Percentiles rank a stretch among this genome's conserved stretches.
Evolutionary conservation across 37 sponge, comb jelly and placozoan genomes (phyloP).

Genomic region (Hexactinellida sp.): DNA sequence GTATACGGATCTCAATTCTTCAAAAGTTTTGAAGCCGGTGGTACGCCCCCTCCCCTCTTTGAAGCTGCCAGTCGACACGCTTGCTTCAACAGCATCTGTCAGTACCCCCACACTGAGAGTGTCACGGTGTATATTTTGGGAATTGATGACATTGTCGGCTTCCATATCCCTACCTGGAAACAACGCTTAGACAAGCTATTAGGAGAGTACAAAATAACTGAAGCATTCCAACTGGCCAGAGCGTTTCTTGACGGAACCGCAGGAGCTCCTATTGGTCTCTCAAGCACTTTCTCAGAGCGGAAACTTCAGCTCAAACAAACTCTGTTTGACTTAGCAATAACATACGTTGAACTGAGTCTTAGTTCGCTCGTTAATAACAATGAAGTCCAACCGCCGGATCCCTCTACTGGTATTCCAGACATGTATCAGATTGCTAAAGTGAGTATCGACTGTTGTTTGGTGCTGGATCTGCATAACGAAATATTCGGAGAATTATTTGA

Average conservation of each 20-base stretch:
- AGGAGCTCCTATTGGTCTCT: neutral
- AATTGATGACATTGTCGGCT: neutral
- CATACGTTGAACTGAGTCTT: neutral
- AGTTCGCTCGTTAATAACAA: neutral
- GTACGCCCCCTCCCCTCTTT: neutral
- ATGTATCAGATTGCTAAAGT: neutral
- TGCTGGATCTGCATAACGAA: neutral
- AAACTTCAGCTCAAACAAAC: neutral
- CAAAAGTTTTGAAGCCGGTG: constrained; percentile 9
- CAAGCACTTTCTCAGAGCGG: neutral
- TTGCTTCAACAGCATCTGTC: neutral
- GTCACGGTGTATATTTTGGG: neutral
- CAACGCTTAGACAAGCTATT: neutral
- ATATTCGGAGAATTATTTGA: constrained; percentile 14
- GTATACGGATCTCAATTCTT: neutral
- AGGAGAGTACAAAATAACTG: neutral
- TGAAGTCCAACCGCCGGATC: too few species aligned
- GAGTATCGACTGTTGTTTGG: neutral
- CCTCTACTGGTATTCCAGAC: neutral
- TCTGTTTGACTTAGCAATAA: neutral
- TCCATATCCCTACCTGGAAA: neutral
- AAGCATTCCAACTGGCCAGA: neutral
- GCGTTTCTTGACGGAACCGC: neutral
- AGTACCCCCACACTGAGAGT: neutral
- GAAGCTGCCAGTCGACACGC: neutral